Evolutionary conservation across 2,888 invertebrate genomes (phyloP).

Genomic region (Amblyteles armatorius): DNA sequence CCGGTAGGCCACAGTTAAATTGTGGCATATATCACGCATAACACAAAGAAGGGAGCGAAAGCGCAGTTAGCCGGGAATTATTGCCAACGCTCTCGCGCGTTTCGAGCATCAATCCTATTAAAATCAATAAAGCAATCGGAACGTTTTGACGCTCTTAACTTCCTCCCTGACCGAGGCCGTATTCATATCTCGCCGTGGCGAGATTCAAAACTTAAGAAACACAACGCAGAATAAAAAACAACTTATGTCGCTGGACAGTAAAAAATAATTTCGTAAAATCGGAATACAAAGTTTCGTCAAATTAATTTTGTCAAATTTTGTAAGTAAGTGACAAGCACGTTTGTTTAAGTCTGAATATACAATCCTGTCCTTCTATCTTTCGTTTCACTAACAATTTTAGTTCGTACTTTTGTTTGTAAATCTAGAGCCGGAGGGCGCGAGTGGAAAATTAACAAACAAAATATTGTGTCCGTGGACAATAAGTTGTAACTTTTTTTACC

Average conservation of each 20-base stretch:
- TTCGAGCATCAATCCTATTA: slow-evolving; percentile 47
- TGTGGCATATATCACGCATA: not conserved
- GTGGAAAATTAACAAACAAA: not conserved
- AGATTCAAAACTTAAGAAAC: not conserved
- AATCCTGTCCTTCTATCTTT: no score
- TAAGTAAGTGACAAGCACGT: no score
- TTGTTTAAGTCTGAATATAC: no score
- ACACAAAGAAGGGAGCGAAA: not conserved
- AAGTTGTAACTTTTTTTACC: no score
- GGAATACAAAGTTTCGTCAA: no score
- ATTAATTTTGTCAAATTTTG: no score
- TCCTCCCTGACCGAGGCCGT: not conserved
- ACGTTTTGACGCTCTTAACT: slow-evolving; percentile 23
- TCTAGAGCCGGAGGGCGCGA: no score
- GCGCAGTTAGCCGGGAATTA: slow-evolving; percentile 23
- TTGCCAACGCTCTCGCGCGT: slow-evolving; percentile 25
- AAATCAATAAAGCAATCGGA: slow-evolving; percentile 45
- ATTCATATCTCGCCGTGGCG: slow-evolving; percentile 2
- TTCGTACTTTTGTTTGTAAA: no score
- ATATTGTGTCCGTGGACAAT: no score
- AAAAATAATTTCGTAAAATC: no score
- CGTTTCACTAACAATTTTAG: no score
- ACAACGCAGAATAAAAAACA: not conserved
- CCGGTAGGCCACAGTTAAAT: slow-evolving; percentile 1
- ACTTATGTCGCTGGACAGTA: no score